These are phyloP conservation scores for Drosophila longiperda DNA, from an alignment of 2,888 invertebrate species.

Conservation along the genomic window DNA sequence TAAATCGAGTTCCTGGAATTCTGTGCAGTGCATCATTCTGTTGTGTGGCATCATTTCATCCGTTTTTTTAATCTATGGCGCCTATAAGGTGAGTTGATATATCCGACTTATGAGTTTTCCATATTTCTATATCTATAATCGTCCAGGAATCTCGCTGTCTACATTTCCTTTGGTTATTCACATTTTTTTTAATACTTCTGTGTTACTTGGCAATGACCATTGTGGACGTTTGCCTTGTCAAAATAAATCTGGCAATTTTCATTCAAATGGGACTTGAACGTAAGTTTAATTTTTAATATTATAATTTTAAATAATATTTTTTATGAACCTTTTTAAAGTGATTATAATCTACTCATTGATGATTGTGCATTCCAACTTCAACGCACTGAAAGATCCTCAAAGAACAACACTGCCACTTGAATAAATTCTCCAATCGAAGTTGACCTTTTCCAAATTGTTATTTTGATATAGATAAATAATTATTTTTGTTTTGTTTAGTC, in stretches of 20 bases:
- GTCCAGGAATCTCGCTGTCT: neutral
- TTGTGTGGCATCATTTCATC: conserved; percentile 41
- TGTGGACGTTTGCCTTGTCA: neutral
- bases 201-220: neutral
- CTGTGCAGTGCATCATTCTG: conserved; percentile 29
- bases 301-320: too few species aligned
- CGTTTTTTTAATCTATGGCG: conserved; percentile 41
- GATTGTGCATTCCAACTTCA: conserved; percentile 11
- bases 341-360: conserved; percentile 19
- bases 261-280: neutral
- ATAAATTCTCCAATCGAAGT: conserved; percentile 2
- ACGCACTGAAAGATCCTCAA: neutral
- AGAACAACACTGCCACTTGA: conserved; percentile 9
- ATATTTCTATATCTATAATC: neutral
- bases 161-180: conserved; percentile 2
- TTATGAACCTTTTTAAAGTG: neutral
- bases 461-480: neutral
- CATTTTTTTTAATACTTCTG: neutral
- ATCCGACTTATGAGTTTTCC: neutral
- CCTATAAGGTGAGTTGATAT: conserved; percentile 38
- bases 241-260: neutral
- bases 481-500: neutral
- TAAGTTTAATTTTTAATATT: neutral
- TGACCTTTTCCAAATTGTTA: neutral
- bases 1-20: conserved; percentile 24